Percentiles rank a stretch among this genome's conserved stretches.
phyloP scores from a whole-genome alignment of 30 jellyfish, hydroid and myxozoan species.

The Aurelia aurita region DNA sequence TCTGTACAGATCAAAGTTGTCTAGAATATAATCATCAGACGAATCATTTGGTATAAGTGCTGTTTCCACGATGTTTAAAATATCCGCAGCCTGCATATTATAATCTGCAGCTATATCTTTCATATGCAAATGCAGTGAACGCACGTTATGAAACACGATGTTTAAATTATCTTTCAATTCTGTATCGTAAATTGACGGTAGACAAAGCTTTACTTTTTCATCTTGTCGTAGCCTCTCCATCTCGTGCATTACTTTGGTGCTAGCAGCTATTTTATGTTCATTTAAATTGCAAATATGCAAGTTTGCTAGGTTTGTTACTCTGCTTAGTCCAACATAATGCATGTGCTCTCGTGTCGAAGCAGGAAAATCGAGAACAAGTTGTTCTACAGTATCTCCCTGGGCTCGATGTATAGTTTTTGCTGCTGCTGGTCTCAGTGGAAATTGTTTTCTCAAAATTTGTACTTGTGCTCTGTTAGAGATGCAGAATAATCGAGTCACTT shows the following conservation, averaged over 20 bases:
- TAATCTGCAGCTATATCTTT: not conserved
- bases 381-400: conserved; percentile 28
- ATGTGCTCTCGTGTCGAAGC: conserved; percentile 9
- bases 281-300: not conserved
- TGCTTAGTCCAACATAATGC: conserved; percentile 33
- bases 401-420: conserved; percentile 22
- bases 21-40: not conserved
- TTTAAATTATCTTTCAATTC: not conserved
- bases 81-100: conserved; percentile 26
- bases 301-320: conserved; percentile 1
- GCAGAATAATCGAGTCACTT: not conserved
- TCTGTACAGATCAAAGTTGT: conserved; percentile 8
- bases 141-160: conserved; percentile 9
- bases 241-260: conserved; percentile 2
- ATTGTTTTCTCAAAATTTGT: no score
- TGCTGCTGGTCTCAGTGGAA: conserved; percentile 32
- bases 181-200: not conserved
- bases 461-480: no score
- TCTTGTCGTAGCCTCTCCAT: conserved; percentile 11
- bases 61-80: conserved; percentile 20
- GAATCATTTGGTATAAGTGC: not conserved
- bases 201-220: not conserved
- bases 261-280: conserved; percentile 1
- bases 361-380: conserved; percentile 6
- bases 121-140: conserved; percentile 11